Percentiles rank a stretch among this genome's conserved stretches.
Evolutionary conservation across 1,140 invertebrate species (phyloP).

Genomic region (Nylanderia fulva): DNA sequence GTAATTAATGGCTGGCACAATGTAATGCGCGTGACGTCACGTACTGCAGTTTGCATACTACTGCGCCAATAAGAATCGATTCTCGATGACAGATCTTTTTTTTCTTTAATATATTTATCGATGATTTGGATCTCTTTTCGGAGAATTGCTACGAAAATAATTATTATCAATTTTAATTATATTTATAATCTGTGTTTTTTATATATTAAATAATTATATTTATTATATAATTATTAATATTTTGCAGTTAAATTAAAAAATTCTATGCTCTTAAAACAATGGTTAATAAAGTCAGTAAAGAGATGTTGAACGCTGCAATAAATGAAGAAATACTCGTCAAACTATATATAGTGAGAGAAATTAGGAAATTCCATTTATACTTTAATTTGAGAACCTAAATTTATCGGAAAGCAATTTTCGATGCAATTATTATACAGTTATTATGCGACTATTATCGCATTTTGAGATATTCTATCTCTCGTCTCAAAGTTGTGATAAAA

Average conservation of each 20-base stretch:
- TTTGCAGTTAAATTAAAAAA: too few species aligned
- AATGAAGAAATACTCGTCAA: not conserved
- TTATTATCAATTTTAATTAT: too few species aligned
- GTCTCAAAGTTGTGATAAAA: not conserved
- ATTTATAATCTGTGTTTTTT: too few species aligned
- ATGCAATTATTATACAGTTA: not conserved
- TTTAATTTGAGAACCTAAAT: not conserved
- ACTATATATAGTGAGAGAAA: not conserved
- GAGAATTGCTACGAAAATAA: too few species aligned
- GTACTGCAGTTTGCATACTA: not conserved
- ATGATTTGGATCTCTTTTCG: too few species aligned
- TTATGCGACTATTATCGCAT: not conserved
- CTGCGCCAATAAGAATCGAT: too few species aligned
- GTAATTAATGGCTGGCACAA: constrained; percentile 40
- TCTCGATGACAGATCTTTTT: too few species aligned
- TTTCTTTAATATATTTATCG: too few species aligned
- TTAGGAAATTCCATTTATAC: not conserved
- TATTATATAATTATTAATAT: too few species aligned
- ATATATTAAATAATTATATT: too few species aligned
- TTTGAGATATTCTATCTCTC: not conserved
- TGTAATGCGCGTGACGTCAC: constrained; percentile 18
- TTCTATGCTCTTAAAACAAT: too few species aligned
- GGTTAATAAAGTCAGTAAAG: too few species aligned
- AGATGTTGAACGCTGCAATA: not conserved
- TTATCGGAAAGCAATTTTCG: not conserved